Percentiles rank a stretch among this genome's conserved stretches.
Evolutionary conservation across 2,797 vertebrate species (phyloP).

Genomic region (Clamator glandarius): DNA sequence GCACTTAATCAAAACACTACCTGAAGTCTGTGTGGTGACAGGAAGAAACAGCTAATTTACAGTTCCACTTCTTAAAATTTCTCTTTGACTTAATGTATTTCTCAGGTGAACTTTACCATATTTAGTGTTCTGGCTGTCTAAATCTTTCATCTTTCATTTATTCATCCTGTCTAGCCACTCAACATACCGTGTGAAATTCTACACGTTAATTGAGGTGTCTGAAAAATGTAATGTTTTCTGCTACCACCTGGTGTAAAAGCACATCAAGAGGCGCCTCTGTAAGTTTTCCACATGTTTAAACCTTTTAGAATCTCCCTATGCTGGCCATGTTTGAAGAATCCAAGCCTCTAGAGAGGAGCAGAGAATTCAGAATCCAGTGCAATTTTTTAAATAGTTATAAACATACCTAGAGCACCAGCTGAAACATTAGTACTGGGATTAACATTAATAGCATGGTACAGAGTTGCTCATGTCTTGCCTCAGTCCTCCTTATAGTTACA

Average conservation of each 20-base stretch:
- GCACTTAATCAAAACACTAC: not conserved
- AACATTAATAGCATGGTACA: not conserved
- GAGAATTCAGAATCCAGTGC: not conserved
- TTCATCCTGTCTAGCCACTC: not conserved
- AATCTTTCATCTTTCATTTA: not conserved
- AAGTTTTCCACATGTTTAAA: not conserved
- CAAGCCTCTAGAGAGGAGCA: not conserved
- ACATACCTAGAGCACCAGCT: rapidly evolving
- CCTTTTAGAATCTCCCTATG: not conserved
- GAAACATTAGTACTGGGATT: not conserved
- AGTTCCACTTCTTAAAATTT: not conserved
- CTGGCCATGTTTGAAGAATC: not conserved
- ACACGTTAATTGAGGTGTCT: not conserved
- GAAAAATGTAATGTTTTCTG: not conserved
- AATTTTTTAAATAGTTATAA: not conserved
- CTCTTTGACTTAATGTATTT: not conserved
- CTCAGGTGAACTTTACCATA: not conserved
- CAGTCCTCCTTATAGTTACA: not conserved
- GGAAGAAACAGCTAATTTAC: not conserved
- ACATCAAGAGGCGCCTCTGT: not conserved
- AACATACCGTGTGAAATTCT: not conserved
- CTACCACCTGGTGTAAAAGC: not conserved
- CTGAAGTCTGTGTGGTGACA: not conserved
- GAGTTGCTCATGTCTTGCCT: not conserved
- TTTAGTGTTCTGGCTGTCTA: not conserved